A percentile compares a stretch with the other conserved stretches of the same genome.
These are phyloP conservation scores for Chelonus insularis DNA, from an alignment of 1,140 invertebrate species.

Conservation along the genomic window DNA sequence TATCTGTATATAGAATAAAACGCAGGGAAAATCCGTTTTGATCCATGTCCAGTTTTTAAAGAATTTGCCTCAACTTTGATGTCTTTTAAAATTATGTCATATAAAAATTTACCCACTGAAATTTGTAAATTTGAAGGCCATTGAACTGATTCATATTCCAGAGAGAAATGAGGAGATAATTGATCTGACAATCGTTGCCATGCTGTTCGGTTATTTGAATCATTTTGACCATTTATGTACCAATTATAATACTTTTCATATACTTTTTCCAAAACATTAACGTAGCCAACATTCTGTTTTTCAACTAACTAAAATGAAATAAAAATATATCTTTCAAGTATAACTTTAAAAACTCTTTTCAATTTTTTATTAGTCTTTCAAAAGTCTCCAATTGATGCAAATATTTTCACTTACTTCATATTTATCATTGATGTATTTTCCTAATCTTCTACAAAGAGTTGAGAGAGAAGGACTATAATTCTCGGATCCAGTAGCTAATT, in stretches of 20 bases:
- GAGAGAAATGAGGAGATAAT: slow-evolving; percentile 60
- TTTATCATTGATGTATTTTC: slow-evolving; percentile 65
- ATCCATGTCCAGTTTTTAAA: slow-evolving; percentile 61
- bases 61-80: slow-evolving; percentile 78
- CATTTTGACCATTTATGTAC: slow-evolving; percentile 61
- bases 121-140: slow-evolving; percentile 69
- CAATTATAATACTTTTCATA: slow-evolving; percentile 74
- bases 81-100: slow-evolving; percentile 84
- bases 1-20: slow-evolving; percentile 81
- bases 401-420: slow-evolving; percentile 45
- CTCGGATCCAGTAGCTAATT: slow-evolving; percentile 75
- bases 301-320: slow-evolving; percentile 61
- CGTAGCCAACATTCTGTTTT: slow-evolving; percentile 67
- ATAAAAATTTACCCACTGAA: slow-evolving; percentile 80
- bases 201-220: slow-evolving; percentile 69
- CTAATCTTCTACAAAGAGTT: slow-evolving; percentile 69
- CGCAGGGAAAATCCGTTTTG: slow-evolving; percentile 63
- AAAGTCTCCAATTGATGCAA: too few relatives aligned
- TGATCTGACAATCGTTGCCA: slow-evolving; percentile 72
- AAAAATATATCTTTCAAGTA: background rate
- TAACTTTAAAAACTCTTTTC: background rate
- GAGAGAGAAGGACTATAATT: slow-evolving; percentile 73
- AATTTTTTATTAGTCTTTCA: too few relatives aligned
- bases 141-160: slow-evolving; percentile 61
- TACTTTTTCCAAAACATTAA: slow-evolving; percentile 69